Evolutionary conservation across 2,113 vertebrate species (phyloP), one percentile per base, ranked within the genome.

Genomic region (Vidua macroura): DNA sequence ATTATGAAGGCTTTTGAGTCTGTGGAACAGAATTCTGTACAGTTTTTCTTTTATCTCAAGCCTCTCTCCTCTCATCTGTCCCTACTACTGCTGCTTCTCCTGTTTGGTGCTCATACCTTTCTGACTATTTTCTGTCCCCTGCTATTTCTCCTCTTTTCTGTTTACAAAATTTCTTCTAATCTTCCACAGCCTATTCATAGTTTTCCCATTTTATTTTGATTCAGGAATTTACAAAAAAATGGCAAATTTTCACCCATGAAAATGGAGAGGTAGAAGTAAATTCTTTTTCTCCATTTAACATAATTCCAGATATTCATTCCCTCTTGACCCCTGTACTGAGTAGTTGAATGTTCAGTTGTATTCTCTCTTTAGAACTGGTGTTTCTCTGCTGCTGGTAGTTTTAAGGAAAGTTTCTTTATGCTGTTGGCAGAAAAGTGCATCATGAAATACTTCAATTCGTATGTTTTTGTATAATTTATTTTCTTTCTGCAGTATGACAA

Each of bases 401-500:
- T 88, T 76, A 46, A 53, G 43, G 7, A 39, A 43, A 72, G 41
- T 24, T 44, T 35, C n/a, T 55, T 35, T 10, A 48, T 52, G 24
- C 13, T 43, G 6, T 53, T 52, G 33, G 27, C 9, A 77, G 12
- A 72, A 64, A 44, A 21, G 6, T 46, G 22, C 13, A 20, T 8
- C 13, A 44, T 33, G 21, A 75, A 16, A 58, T 48, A n/a, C 4
- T 51, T 78, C 23, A 3, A 43, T 84, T 63, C 0, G 10, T 64
- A 17, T 53, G 78, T 82, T 72, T 88, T n/a, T 89, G 19, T 92
- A 44, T 53, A 72, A 37, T 59, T 83, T 92, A 18, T 85, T 83
- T 86, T 92, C 87, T 86, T 77, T 83, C 49, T 58, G 52, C 83
- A 75, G 39, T 85, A 90, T 96, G 86, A 95, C 64, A 94, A 90